Percentiles rank a stretch among this genome's conserved stretches.
Evolutionary conservation across 2,113 vertebrate genomes (phyloP).

Genomic region (Notechis scutatus): DNA sequence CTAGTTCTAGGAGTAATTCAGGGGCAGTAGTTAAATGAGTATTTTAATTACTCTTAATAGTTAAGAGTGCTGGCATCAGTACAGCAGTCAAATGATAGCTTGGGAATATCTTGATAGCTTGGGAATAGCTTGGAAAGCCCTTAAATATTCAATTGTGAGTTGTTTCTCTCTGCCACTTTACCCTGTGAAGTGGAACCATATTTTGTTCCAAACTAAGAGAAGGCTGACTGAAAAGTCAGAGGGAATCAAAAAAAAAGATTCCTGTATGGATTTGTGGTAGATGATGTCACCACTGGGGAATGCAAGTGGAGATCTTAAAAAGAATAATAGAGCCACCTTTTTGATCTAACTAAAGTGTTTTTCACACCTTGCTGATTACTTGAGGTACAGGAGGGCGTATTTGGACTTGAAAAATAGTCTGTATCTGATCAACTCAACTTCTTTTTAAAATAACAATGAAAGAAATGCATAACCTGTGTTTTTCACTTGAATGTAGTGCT

Average conservation of each 20-base stretch:
- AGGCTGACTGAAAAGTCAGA: not conserved
- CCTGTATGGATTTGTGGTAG: not conserved
- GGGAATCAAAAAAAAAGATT: not conserved
- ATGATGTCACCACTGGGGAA: not conserved
- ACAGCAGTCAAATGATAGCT: not conserved
- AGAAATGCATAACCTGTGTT: not conserved
- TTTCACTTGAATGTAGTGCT: not conserved
- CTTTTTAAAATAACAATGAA: not conserved
- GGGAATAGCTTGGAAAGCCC: not conserved
- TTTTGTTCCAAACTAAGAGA: not conserved
- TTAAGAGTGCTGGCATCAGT: not conserved
- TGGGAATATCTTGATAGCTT: not conserved
- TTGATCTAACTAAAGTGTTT: not conserved
- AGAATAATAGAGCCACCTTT: not conserved
- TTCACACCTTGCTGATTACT: not conserved
- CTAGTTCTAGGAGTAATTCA: not conserved
- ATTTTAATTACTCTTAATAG: not conserved
- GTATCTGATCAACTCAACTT: not conserved
- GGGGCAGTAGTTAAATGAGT: not conserved
- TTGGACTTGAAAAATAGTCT: not conserved
- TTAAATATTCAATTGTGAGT: not conserved
- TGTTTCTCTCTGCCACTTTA: not conserved
- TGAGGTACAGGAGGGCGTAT: not conserved
- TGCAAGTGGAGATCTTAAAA: not conserved
- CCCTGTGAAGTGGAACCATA: not conserved